phyloP scores from a whole-genome alignment of 2,888 invertebrate genomes.

The Patella ulyssiponensis region DNA sequence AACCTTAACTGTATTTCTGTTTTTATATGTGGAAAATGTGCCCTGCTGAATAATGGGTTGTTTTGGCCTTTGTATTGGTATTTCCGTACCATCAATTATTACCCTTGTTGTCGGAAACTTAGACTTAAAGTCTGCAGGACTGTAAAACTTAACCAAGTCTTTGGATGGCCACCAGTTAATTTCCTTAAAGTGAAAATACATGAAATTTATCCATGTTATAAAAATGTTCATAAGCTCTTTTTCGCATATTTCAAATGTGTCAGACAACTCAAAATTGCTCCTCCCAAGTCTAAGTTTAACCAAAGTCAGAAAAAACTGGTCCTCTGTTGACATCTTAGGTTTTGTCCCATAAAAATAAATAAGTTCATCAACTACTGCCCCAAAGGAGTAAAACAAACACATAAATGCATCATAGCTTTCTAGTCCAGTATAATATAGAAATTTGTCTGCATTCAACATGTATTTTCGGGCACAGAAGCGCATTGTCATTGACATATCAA shows the following conservation, averaged over 20 bases:
- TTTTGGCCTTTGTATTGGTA: conserved; percentile 33
- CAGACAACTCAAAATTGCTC: conserved; percentile 37
- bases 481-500: neutral
- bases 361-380: conserved; percentile 18
- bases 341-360: conserved; percentile 25
- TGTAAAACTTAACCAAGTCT: conserved; percentile 38
- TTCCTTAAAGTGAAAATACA: conserved; percentile 40
- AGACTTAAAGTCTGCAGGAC: conserved; percentile 38
- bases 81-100: conserved; percentile 50
- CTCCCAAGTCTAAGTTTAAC: conserved; percentile 34
- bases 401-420: conserved; percentile 16
- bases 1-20: conserved; percentile 27
- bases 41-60: neutral
- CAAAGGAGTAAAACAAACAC: conserved; percentile 21
- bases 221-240: conserved; percentile 36
- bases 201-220: conserved; percentile 43
- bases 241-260: conserved; percentile 37
- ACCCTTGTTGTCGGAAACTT: conserved; percentile 44
- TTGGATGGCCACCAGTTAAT: conserved; percentile 38
- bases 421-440: conserved; percentile 21
- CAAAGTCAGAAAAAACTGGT: conserved; percentile 36
- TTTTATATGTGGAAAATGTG: neutral
- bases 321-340: conserved; percentile 25
- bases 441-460: neutral
- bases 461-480: neutral